Evolutionary conservation across 2,888 invertebrate genomes (phyloP).

Genomic region (Macrosoma leucophasiata): DNA sequence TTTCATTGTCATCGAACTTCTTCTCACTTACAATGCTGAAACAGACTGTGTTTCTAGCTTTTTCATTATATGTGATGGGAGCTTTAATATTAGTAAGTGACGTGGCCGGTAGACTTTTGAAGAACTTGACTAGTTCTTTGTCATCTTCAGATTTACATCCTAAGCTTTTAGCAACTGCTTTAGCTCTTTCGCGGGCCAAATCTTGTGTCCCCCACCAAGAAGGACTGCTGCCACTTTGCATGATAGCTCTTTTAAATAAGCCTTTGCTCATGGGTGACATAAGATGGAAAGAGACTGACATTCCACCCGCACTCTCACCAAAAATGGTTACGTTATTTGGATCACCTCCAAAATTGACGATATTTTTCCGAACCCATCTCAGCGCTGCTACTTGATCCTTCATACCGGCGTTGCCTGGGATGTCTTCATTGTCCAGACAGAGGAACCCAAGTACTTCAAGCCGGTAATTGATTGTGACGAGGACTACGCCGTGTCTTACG

Average conservation of each 20-base stretch:
- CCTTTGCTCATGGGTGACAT: constrained; percentile 41
- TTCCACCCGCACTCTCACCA: constrained; percentile 43
- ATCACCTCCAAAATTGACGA: constrained; percentile 34
- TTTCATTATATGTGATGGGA: constrained; percentile 32
- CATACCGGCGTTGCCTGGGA: constrained; percentile 41
- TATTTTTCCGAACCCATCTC: constrained; percentile 35
- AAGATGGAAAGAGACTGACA: constrained; percentile 39
- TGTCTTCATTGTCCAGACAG: constrained; percentile 34
- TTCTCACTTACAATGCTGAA: constrained; percentile 38
- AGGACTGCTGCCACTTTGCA: constrained; percentile 36
- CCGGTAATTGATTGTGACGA: constrained; percentile 48
- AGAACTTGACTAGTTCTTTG: constrained; percentile 32
- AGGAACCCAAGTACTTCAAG: constrained; percentile 39
- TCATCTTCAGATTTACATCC: constrained; percentile 31
- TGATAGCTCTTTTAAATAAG: constrained; percentile 38
- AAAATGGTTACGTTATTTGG: constrained; percentile 37
- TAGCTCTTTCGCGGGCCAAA: constrained; percentile 27
- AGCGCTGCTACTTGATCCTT: constrained; percentile 41
- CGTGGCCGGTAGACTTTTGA: constrained; percentile 27
- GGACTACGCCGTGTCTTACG: constrained; percentile 31
- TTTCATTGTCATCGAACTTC: constrained; percentile 29
- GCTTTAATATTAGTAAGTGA: constrained; percentile 30
- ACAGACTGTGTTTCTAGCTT: constrained; percentile 32
- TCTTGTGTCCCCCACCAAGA: constrained; percentile 29
- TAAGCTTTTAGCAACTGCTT: constrained; percentile 29